Evolutionary conservation across 1,140 invertebrate genomes (phyloP).

Genomic region (Tetramorium alpestre): DNA sequence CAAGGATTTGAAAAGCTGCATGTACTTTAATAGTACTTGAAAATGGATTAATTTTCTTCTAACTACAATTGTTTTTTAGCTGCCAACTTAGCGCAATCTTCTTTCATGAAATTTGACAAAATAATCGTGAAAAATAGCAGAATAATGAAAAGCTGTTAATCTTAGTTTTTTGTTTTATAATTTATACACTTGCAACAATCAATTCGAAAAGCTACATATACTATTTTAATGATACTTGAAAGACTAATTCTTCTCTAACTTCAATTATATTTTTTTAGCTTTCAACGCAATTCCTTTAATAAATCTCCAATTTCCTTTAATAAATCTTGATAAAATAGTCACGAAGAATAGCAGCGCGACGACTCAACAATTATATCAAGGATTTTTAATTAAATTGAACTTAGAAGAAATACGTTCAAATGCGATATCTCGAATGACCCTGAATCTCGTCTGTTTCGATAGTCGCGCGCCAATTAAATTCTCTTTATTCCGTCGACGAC

Average conservation of each 20-base stretch:
- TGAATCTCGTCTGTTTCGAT: slow-evolving; percentile 48
- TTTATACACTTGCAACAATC: neutral
- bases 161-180: neutral
- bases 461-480: slow-evolving; percentile 64
- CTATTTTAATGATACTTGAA: neutral
- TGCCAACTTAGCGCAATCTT: neutral
- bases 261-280: slow-evolving; percentile 6
- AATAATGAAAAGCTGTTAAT: neutral
- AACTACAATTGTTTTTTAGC: neutral
- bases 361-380: slow-evolving; percentile 22
- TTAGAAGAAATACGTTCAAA: slow-evolving; percentile 32
- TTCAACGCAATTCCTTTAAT: neutral
- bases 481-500: slow-evolving; percentile 51
- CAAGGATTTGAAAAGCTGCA: too few relatives aligned
- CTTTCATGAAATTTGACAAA: neutral
- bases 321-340: neutral
- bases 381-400: slow-evolving; percentile 50
- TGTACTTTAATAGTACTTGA: too few relatives aligned
- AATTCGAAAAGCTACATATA: neutral
- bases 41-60: neutral
- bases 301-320: neutral
- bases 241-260: neutral
- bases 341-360: neutral
- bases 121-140: too few relatives aligned
- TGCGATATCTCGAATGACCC: slow-evolving; percentile 39